Evolutionary conservation across 2,888 invertebrate genomes (phyloP).

Genomic region (Apotomis turbidana): DNA sequence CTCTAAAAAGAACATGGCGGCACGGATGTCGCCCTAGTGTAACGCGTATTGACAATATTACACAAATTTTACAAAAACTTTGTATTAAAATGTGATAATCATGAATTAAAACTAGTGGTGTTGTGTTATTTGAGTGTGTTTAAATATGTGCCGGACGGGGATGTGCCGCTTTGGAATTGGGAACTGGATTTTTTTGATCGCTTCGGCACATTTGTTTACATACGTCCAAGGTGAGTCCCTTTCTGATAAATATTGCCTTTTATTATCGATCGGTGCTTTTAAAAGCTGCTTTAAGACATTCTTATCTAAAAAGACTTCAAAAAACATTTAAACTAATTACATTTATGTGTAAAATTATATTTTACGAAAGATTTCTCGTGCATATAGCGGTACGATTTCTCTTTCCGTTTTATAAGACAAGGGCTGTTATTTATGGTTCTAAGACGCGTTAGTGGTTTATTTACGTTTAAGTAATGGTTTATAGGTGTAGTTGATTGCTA

Average conservation of each 20-base stretch:
- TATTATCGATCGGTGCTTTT: conserved; percentile 66
- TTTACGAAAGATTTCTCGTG: conserved; percentile 21
- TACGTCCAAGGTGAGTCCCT: conserved; percentile 79
- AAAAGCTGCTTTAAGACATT: conserved; percentile 17
- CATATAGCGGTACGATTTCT: conserved; percentile 34
- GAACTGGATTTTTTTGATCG: conserved; percentile 81
- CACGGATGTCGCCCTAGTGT: conserved; percentile 52
- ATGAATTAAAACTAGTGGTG: conserved; percentile 79
- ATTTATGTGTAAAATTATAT: conserved; percentile 9
- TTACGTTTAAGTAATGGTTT: conserved; percentile 57
- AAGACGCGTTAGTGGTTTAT: conserved; percentile 55
- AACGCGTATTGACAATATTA: conserved; percentile 55
- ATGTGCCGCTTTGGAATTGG: conserved; percentile 74
- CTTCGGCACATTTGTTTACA: conserved; percentile 80
- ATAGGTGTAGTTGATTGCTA: conserved; percentile 55
- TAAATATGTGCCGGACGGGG: conserved; percentile 79
- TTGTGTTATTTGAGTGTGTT: conserved; percentile 70
- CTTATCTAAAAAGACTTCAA: conserved; percentile 6
- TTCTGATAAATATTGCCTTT: conserved; percentile 73
- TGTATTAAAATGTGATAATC: conserved; percentile 80
- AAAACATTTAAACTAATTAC: neutral
- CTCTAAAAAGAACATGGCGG: conserved; percentile 72
- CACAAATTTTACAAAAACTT: conserved; percentile 63
- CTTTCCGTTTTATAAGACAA: conserved; percentile 29
- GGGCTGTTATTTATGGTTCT: conserved; percentile 49